Base-by-base conservation (phyloP, 2,888 invertebrate genomes). In the Drosophila yooni region DNA sequence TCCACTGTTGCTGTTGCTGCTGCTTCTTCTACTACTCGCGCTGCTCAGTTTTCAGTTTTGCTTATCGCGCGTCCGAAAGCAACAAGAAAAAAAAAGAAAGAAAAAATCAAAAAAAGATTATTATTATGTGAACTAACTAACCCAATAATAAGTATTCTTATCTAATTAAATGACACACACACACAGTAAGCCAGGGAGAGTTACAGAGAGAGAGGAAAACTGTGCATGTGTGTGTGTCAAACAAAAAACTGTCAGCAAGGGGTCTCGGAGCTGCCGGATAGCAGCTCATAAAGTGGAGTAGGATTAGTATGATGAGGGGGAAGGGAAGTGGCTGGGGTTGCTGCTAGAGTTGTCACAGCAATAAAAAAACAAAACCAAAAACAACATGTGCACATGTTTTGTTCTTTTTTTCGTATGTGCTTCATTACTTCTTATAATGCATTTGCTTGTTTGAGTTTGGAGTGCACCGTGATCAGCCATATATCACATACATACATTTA, bases 91-190 rank as follows among this genome's bases (percentile, higher is more conserved):
- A 61, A 57, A 21, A 29, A 51, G 63, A 63, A 48, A 40, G 40
- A 15, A 58, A 52, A 46, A 56, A 15, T 15, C 8, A 25, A 61
- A 36, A 60, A 76, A 69, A 78, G 69, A 83, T 74, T 79, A 89
- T 79, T 81, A 73, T 87, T 84, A 74, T 88, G 78, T 89, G 88
- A 85, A 85, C 85, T 85, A 85, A 85, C 89, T 85, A 85, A 85
- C 85, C 89, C 85, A 89, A 89, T 84, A 89, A 88, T 89, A 89
- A 84, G 87, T 81, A 80, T 85, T 85, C 85, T 85, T 85, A 85
- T 85, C 85, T 78, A 84, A 89, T 89, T 89, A 88, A 85, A 89
- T 85, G 88, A 59, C 70, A 63, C 70, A 70, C 57, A 72, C 54
- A 65, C 21, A n/a, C 1, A 38, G 21, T 4, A 29, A 51, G 21